Evolutionary conservation across 2,797 vertebrate genomes (phyloP).

Genomic region (Scyliorhinus canicula): DNA sequence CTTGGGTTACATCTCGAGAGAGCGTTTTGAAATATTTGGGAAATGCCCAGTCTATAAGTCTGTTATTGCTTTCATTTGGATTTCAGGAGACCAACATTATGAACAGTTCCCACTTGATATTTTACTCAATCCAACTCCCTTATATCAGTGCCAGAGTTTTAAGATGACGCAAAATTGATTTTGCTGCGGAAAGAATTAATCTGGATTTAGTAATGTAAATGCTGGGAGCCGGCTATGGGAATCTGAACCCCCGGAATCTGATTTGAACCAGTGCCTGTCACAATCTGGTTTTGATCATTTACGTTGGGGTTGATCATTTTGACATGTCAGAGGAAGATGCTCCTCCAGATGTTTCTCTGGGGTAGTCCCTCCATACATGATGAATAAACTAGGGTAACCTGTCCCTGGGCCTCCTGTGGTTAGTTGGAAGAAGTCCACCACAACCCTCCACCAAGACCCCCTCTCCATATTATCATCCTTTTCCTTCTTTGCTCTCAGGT

Average conservation of each 20-base stretch:
- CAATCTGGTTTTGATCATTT: not conserved
- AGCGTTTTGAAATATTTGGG: not conserved
- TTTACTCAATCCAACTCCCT: not conserved
- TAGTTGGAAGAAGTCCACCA: too few species aligned
- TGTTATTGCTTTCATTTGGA: not conserved
- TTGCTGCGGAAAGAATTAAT: not conserved
- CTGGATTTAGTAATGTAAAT: not conserved
- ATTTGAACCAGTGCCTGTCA: not conserved
- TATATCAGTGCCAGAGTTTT: not conserved
- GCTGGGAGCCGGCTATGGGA: not conserved
- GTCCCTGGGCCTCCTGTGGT: too few species aligned
- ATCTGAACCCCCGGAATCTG: not conserved
- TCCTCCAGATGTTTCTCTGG: too few species aligned
- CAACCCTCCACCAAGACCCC: too few species aligned
- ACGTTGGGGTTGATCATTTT: not conserved
- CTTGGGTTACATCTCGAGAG: not conserved
- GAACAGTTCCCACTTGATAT: not conserved
- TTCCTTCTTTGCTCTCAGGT: not conserved
- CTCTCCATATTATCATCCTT: not conserved
- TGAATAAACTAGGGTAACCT: too few species aligned
- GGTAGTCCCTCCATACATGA: too few species aligned
- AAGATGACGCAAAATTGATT: not conserved
- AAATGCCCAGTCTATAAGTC: not conserved
- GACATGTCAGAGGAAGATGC: too few species aligned
- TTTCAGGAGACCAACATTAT: not conserved